Evolutionary conservation across 2,888 invertebrate species (phyloP), one percentile per base, ranked within the genome.

Genomic region (Druceiella hillmani): DNA sequence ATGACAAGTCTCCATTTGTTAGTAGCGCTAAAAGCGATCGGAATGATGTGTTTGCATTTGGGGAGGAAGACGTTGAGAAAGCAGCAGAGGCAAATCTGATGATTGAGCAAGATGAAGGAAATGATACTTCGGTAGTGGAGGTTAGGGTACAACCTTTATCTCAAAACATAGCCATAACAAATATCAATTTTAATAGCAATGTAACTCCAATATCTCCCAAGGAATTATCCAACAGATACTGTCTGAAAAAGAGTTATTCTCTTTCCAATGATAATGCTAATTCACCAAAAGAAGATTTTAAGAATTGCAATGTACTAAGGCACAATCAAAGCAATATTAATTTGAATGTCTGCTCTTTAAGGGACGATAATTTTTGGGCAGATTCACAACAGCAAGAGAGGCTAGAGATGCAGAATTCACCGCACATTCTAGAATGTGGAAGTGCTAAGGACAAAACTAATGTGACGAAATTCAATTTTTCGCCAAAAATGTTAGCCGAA

Each of bases 1-100:
- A 72, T 65, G 71, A 72, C 2, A 70, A 66, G 38, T 65, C 66
- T 1, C 72, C 72, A 4, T 67, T 70, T 38, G 43, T 62, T 7
- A 45, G 47, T 13, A 59, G 59, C 40, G 28, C 35, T 9, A 63
- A 62, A 29, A 52, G 56, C 3, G 64, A 61, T 20, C 60, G 59
- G 17, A 33, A 43, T 11, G 55, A 55, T 31, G 66, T 68, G 4
- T 72, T 72, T 46, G 68, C 64, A 0, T 71, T 70, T 43, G 36
- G 32, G 10, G 33, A 22, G 10, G 38, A 43, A 10, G 27, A 26
- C 14, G 17, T 36, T n/a, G 37, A 34, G 15, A 31, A 6, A n/a
- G 66, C 64, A 45, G 51, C 52, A 9, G 63, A 61, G 31, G 48
- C 56, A 2, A 38, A 22, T 9, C 14, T 13, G 16, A 30, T 1